Evolutionary conservation across 2,797 vertebrate species (phyloP), one percentile per base, ranked within the genome.

Genomic region (Calcarius lapponicus): DNA sequence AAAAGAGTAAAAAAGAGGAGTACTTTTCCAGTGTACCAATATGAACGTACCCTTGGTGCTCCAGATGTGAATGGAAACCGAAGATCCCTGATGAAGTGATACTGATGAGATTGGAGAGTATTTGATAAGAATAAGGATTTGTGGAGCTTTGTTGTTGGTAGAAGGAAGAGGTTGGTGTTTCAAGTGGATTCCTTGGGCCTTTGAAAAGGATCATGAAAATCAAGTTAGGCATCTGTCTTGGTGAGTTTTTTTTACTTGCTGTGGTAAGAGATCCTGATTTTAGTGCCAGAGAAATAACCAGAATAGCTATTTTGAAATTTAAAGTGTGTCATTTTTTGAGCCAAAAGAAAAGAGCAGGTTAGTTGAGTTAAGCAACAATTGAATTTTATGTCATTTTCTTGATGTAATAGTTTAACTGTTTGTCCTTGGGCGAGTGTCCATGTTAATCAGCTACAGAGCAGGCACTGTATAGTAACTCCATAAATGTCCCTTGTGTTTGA

Each of bases 361-460:
- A 31, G 8, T 80, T 81, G 42, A 88, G 25, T 92, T 91, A 71
- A 53, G 29, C n/a, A 95, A 73, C 54, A 85, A n/a, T 70, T 86
- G 54, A 2, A 3, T 93, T 92, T 93, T 50, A 61, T 85, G 31
- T 82, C 64, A 85, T 70, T 82, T 85, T 92, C 61, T 92, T 56
- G 47, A 11, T 3, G 2, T 89, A 86, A 87, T 87, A 80, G 84
- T 85, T 96, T 20, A 93, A 69, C 72, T 80, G n/a, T 92, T 94
- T 92, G 86, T 92, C 74, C 86, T 80, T 92, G 86, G 28, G 40
- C 65, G 61, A 91, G 34, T 12, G n/a, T 86, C 48, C 43, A 80
- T 67, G 91, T 94, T 94, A 95, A 94, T 94, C 67, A 92, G 40
- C 79, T 93, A 93, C 93, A 89, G 84, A 88, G 53, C 45, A 69